Evolutionary conservation across 2,888 invertebrate species (phyloP).

Genomic region (Harpalus rufipes): DNA sequence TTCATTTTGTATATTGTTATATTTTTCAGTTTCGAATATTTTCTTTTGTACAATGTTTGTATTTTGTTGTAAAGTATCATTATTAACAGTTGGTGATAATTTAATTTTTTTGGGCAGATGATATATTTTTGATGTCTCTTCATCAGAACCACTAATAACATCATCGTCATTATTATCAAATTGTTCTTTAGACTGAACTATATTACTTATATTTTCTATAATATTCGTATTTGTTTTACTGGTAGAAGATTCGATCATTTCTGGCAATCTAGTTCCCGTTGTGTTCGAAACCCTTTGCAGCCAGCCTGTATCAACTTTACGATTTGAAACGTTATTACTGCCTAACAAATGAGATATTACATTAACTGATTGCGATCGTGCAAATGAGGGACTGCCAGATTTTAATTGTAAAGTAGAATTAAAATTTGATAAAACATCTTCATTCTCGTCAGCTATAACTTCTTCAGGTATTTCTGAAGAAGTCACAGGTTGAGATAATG

Average conservation of each 20-base stretch:
- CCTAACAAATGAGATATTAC: slow-evolving; percentile 72
- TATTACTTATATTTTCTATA: not conserved
- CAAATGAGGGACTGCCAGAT: slow-evolving; percentile 64
- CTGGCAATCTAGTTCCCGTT: slow-evolving; percentile 68
- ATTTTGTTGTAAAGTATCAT: slow-evolving; percentile 6
- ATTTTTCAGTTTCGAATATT: not conserved
- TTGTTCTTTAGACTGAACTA: not conserved
- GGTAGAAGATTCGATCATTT: not conserved
- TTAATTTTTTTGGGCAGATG: slow-evolving; percentile 56
- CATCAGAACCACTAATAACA: slow-evolving; percentile 78
- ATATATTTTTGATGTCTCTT: slow-evolving; percentile 70
- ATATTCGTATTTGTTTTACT: slow-evolving; percentile 41
- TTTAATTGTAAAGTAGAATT: slow-evolving; percentile 67
- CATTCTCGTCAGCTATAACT: slow-evolving; percentile 66
- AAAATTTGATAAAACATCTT: slow-evolving; percentile 62
- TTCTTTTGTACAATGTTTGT: slow-evolving; percentile 26
- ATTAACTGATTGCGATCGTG: slow-evolving; percentile 72
- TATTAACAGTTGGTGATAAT: slow-evolving; percentile 52
- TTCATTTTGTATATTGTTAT: slow-evolving; percentile 7
- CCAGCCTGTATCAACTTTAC: slow-evolving; percentile 81
- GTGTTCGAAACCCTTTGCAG: slow-evolving; percentile 77
- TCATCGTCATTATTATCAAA: slow-evolving; percentile 82
- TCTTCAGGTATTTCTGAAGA: slow-evolving; percentile 70
- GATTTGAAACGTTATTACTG: slow-evolving; percentile 71
- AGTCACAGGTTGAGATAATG: slow-evolving; percentile 63